A percentile compares a stretch with the other conserved stretches of the same genome.
Evolutionary conservation across 2,888 invertebrate species (phyloP).

Genomic region (Sarcophaga caerulescens): DNA sequence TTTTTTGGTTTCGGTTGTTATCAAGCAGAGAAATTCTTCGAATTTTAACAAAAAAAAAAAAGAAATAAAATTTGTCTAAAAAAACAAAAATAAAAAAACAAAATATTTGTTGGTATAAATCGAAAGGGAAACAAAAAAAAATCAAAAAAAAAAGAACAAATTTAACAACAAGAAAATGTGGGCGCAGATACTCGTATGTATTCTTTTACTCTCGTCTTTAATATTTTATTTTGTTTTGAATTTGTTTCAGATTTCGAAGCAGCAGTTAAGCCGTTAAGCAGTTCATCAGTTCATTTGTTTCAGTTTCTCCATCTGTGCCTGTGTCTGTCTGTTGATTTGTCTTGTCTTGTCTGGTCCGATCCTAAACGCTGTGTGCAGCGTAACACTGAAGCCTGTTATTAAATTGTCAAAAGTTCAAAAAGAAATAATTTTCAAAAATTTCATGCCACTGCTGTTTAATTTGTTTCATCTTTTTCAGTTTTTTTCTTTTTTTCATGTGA

Average conservation of each 20-base stretch:
- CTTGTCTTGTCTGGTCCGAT: constrained; percentile 38
- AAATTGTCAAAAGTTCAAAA: constrained; percentile 80
- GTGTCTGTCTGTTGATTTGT: constrained; percentile 27
- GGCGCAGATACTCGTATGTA: constrained; percentile 63
- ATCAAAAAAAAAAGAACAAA: constrained; percentile 2
- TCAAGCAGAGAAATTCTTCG: constrained; percentile 71
- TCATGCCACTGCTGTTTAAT: constrained; percentile 69
- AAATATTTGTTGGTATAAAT: neutral
- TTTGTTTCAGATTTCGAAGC: constrained; percentile 39
- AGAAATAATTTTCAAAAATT: constrained; percentile 72
- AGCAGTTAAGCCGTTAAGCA: neutral
- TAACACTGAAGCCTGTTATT: constrained; percentile 77
- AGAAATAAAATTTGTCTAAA: constrained; percentile 71
- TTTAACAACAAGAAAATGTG: constrained; percentile 64
- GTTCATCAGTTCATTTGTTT: constrained; percentile 46
- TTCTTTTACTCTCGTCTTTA: constrained; percentile 29
- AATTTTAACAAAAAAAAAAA: constrained; percentile 70
- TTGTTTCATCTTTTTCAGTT: constrained; percentile 26
- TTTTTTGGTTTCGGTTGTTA: constrained; percentile 36
- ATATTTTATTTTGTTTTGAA: constrained; percentile 36
- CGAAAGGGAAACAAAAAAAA: constrained; percentile 20
- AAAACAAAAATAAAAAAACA: constrained; percentile 31
- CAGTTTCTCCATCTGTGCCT: neutral
- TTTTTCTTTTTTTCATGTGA: neutral
- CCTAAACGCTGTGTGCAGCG: constrained; percentile 52